phyloP scores from a whole-genome alignment of 2,888 invertebrate species.

The Athripsodes cinereus region DNA sequence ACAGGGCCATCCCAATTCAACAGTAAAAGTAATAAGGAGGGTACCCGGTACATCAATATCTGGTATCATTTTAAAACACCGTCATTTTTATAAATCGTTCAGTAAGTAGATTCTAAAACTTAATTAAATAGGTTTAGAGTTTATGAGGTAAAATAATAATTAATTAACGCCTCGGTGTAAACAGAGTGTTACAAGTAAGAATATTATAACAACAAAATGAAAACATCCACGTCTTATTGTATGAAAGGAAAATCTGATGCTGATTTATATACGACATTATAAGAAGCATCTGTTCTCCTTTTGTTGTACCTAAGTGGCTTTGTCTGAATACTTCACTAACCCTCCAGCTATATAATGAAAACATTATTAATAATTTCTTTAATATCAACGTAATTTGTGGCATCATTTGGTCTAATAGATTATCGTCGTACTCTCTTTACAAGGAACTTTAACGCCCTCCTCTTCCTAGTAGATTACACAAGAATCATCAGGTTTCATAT shows the following conservation, averaged over 20 bases:
- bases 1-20: no score
- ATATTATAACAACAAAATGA: background rate
- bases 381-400: constrained; percentile 1
- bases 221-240: constrained; percentile 7
- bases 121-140: no score
- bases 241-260: constrained; percentile 17
- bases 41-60: no score
- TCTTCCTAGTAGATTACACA: background rate
- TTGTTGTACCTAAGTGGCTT: background rate
- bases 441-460: background rate
- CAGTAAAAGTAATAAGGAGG: no score
- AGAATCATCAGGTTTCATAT: no score
- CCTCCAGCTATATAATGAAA: background rate
- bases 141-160: no score
- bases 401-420: background rate
- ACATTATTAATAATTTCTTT: constrained; percentile 2
- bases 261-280: constrained; percentile 20
- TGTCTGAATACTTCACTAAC: background rate
- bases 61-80: no score
- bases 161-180: no score
- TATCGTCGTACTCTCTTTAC: background rate
- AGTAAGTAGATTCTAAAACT: no score
- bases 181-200: no score
- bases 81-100: no score
- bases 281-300: constrained; percentile 7